Conservation (phyloP, 1,140 invertebrate genomes). For the Gonioctena quinquepunctata region DNA sequence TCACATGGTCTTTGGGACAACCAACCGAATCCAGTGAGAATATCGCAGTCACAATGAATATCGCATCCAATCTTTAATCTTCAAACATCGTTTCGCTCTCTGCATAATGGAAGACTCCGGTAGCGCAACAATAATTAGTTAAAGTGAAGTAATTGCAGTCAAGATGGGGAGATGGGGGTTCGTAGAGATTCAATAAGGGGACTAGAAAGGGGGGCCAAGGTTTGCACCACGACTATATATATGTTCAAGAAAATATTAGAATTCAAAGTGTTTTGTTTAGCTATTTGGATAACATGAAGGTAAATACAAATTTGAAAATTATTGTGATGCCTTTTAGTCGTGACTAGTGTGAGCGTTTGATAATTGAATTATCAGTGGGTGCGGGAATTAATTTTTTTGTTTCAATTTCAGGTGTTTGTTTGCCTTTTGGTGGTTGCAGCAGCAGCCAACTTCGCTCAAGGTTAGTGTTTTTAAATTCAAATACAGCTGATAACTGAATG, state of each 20-base stretch:
- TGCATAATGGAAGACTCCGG: neutral
- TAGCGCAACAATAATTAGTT: neutral
- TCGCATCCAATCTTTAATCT: neutral
- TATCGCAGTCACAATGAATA: neutral
- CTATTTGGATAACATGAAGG: neutral
- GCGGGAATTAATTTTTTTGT: neutral
- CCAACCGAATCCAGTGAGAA: neutral
- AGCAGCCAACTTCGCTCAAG: slow-evolving; percentile 30
- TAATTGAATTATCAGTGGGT: neutral
- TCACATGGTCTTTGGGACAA: neutral
- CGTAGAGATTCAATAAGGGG: neutral
- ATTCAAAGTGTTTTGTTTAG: neutral
- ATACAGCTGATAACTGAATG: too few relatives aligned
- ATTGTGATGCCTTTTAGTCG: neutral
- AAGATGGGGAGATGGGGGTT: neutral
- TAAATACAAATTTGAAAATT: neutral
- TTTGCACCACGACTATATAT: neutral
- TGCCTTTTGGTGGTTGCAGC: slow-evolving; percentile 36
- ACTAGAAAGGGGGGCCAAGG: neutral
- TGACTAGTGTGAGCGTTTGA: neutral
- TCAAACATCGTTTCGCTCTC: neutral
- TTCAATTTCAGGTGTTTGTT: slow-evolving; percentile 36
- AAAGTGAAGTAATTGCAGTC: neutral
- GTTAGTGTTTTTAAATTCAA: slow-evolving; percentile 31
- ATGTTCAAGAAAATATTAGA: neutral